Evolutionary conservation across 2,888 invertebrate species (phyloP), one percentile per base, ranked within the genome.

Genomic region (Zelleria hepariella): DNA sequence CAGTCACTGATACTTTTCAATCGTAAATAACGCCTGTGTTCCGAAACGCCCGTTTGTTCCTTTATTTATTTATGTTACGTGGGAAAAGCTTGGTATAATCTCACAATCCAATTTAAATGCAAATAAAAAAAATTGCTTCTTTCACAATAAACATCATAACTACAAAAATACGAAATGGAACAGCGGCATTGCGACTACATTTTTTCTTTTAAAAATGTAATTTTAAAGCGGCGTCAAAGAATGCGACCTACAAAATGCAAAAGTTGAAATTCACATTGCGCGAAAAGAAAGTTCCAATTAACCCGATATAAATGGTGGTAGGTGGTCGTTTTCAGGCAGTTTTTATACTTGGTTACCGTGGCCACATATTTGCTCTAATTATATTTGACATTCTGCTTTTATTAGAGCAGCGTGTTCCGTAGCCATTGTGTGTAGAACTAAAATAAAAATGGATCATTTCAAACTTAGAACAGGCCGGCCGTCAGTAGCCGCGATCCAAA

Each of bases 401-500:
- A 42, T 42, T 15, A 15, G n/a, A n/a, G 32, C 10, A 15, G 51
- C 51, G 51, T 51, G 51, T 23, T 51, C 51, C 10, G 23, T 21
- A 42, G 32, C 51, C 21, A 51, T 51, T 23, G 32, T 42, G 32
- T 42, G 32, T 15, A 15, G 32, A 42, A 42, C 15, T n/a, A 42
- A 42, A 42, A 42, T 42, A 42, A 42, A 42, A 42, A 42, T 42
- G 32, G 32, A 42, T 10, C 32, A 15, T 42, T 42, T 42, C 32
- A 42, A 42, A 42, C 15, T 2, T 42, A 15, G 32, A 42, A 42
- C 32, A 42, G 10, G 32, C 32, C 32, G 32, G 51, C 18, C 51
- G 23, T 51, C 20, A 21, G 61, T 68, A 67, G 67, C 65, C 68
- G 65, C 71, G 67, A 72, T 74, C 66, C 67, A 64, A 48, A 59